Evolutionary conservation across 2,113 vertebrate species (phyloP).

Genomic region (Percopsis transmontana): DNA sequence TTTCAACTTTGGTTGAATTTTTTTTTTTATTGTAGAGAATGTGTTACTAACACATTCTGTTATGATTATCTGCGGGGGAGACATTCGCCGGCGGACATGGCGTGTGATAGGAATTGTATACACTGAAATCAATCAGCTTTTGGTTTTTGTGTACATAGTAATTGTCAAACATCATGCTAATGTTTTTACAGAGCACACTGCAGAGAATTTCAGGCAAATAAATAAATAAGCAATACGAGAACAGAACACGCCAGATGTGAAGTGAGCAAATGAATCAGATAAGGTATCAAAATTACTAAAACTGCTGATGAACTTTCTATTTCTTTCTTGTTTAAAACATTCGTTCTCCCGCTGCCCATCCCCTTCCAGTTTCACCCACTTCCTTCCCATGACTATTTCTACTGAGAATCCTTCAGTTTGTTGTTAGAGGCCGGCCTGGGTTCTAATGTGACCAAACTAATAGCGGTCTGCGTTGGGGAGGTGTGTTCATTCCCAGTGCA

Average conservation of each 20-base stretch:
- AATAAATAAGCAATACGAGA: conserved; percentile 14
- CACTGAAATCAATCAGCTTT: neutral
- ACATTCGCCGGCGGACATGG: neutral
- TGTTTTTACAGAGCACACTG: neutral
- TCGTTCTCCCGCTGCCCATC: neutral
- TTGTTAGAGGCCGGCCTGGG: neutral
- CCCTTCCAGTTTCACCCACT: neutral
- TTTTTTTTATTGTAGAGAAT: neutral
- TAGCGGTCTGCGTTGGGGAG: neutral
- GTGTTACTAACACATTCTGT: no score
- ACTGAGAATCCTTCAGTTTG: neutral
- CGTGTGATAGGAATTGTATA: neutral
- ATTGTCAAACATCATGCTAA: conserved; percentile 5
- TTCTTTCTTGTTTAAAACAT: no score
- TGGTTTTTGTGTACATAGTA: conserved; percentile 1
- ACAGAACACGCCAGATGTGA: conserved; percentile 24
- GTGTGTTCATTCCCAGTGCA: neutral
- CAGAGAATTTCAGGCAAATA: neutral
- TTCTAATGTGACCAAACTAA: neutral
- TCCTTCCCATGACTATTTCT: neutral
- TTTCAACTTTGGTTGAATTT: neutral
- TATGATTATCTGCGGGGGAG: neutral
- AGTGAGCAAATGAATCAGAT: no score
- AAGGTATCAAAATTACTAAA: no score
- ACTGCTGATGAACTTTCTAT: no score